Evolutionary conservation across 2,113 vertebrate species (phyloP), one percentile per base, ranked within the genome.

Genomic region (Lophotis ruficrista): DNA sequence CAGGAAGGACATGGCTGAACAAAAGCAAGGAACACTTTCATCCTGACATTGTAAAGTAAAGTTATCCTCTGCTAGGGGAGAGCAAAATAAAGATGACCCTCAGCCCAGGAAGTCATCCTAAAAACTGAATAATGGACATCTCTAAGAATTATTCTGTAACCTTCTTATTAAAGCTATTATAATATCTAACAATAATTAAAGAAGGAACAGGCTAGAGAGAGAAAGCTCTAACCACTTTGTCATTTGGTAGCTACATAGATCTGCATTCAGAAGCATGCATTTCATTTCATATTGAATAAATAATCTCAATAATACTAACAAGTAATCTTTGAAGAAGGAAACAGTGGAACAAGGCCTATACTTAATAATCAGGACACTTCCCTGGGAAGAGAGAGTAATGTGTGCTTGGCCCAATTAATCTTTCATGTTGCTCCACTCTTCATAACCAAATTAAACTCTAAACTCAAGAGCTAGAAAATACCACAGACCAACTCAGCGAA

Each of bases 241-340:
- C 77, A 93, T 84, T 87, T 84, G 30, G 43, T 65, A 94, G 72
- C 57, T 96, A 87, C 76, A 38, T 16, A 94, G 24, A 21, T 71
- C 88, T 87, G 30, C 65, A 71, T 82, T 66, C 38, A 45, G 57
- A 96, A 91, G 41, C 28, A 79, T 50, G 38, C 57, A 68, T 83
- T 95, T 89, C 12, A 68, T 73, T 95, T 82, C 38, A n/a, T 25
- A 60, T 28, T 91, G 81, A 94, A 94, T 77, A 94, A 95, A 81
- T 89, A 92, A 81, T 91, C 93, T 70, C 41, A 81, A 27, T 45
- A 77, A 80, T 83, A 79, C 37, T 90, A 83, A 81, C 47, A 94
- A 86, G n/a, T 4, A 58, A 64, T 51, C 69, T 53, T 94, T 78
- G 58, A 94, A 91, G 72, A 83, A 82, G 9, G 88, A 92, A 94